Conservation (phyloP, 2,888 invertebrate species). For the Sericinus montela region DNA sequence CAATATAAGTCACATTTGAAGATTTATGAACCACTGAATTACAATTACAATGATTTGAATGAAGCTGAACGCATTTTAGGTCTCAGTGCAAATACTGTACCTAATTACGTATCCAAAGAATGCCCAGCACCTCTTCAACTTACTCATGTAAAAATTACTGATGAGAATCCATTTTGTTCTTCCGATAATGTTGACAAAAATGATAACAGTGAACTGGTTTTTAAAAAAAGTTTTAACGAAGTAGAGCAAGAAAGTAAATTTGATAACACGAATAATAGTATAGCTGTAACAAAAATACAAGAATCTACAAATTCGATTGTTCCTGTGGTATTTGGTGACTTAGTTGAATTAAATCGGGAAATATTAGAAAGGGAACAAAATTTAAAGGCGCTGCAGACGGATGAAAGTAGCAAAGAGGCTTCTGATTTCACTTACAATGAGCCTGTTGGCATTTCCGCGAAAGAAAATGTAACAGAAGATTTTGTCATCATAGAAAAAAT, state of each 20-base stretch:
- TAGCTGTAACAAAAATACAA: neutral
- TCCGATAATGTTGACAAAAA: too few relatives aligned
- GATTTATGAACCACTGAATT: conserved; percentile 3
- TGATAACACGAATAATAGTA: conserved; percentile 38
- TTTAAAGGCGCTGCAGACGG: conserved; percentile 3
- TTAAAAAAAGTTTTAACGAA: neutral
- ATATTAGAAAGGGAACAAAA: conserved; percentile 18
- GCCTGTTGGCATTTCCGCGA: neutral
- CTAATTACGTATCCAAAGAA: neutral
- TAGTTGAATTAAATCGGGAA: conserved; percentile 24
- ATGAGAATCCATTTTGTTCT: too few relatives aligned
- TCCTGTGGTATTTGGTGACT: conserved; percentile 49
- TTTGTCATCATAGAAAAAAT: conserved; percentile 9
- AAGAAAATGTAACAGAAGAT: conserved; percentile 6
- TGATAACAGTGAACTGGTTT: too few relatives aligned
- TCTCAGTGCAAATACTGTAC: conserved; percentile 8
- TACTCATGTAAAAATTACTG: too few relatives aligned
- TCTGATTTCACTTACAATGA: neutral
- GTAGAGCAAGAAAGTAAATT: neutral
- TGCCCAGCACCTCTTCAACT: too few relatives aligned
- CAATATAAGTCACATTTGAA: neutral
- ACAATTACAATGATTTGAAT: conserved; percentile 5
- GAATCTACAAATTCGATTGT: conserved; percentile 33
- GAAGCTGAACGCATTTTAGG: conserved; percentile 31
- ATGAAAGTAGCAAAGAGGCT: conserved; percentile 20